Evolutionary conservation across 2,888 invertebrate species (phyloP).

Genomic region (Lepidonotus clava): DNA sequence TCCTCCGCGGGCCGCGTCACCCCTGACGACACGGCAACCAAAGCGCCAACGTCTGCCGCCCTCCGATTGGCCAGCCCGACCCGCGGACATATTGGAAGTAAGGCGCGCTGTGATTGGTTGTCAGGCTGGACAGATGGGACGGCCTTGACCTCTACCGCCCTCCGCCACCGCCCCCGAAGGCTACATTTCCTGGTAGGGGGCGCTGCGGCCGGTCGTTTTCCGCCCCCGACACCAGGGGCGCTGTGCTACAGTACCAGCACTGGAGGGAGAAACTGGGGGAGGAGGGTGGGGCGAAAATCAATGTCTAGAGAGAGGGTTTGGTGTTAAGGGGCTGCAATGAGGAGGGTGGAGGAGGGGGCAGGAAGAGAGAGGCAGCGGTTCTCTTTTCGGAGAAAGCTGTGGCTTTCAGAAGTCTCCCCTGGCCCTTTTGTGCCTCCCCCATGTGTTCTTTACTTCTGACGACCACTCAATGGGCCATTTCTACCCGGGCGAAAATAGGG

Average conservation of each 20-base stretch:
- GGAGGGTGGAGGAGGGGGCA: not conserved
- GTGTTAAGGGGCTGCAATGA: no score
- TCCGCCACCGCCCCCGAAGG: not conserved
- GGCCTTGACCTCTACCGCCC: not conserved
- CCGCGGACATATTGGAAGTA: slow-evolving; percentile 6
- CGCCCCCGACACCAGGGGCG: not conserved
- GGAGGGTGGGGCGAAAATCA: not conserved
- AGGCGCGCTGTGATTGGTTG: not conserved
- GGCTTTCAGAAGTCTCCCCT: not conserved
- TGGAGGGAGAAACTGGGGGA: no score
- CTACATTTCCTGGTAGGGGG: not conserved
- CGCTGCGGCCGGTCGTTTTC: not conserved
- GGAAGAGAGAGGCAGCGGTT: not conserved
- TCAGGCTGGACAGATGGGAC: not conserved
- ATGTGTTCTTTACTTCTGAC: not conserved
- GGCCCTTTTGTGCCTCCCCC: not conserved
- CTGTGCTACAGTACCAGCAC: no score
- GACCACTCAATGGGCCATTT: not conserved
- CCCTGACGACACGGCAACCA: not conserved
- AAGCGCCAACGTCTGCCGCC: not conserved
- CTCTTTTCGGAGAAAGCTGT: not conserved
- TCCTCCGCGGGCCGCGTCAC: not conserved
- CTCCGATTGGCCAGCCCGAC: slow-evolving; percentile 26
- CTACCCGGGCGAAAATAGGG: not conserved
- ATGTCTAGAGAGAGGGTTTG: not conserved